Evolutionary conservation across 2,888 invertebrate species (phyloP), one percentile per base, ranked within the genome.

Genomic region (Eristalis pertinax): DNA sequence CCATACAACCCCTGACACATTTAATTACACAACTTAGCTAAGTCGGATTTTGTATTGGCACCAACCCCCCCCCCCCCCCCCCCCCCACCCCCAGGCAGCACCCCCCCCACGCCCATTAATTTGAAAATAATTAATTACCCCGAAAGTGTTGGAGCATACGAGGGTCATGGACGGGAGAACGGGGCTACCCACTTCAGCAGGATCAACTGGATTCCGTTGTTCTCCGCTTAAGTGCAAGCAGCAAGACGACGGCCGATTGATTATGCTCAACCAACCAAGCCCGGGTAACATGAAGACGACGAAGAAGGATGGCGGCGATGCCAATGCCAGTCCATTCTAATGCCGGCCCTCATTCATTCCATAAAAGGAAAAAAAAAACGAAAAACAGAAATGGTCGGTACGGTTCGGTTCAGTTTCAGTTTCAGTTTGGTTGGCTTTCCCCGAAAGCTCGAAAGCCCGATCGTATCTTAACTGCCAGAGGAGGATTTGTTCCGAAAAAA

Each of bases 71-170:
- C 10, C 32, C n/a, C 29, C 24, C 11, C 5, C 64, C 41, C 29
- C 50, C 29, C 35, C 32, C n/a, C 5, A 26, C 5, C 5, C 35
- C 11, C 22, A 2, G 24, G 15, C 73, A 4, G 4, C 11, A 15
- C 26, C 41, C 38, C 56, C 15, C n/a, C 35, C 63, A 35, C 67
- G 64, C 32, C 78, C 56, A 89, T 90, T 90, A 90, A 90, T 90
- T 90, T 90, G 88, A 90, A 90, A 91, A 77, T 90, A 91, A 90
- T 91, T 90, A 90, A 90, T 91, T 90, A 89, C 89, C 89, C 89
- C 83, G 38, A 85, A 90, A 90, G 90, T 89, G 89, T 89, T 90
- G 89, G 85, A 88, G 92, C 93, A 78, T 94, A 43, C 62, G 35
- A 24, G 62, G 65, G 50, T 50, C 19, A n/a, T 4, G 43, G 19